A percentile compares a stretch with the other conserved stretches of the same genome.
Conservation (phyloP, 1,140 invertebrate species). For the Agraylea sexmaculata region DNA sequence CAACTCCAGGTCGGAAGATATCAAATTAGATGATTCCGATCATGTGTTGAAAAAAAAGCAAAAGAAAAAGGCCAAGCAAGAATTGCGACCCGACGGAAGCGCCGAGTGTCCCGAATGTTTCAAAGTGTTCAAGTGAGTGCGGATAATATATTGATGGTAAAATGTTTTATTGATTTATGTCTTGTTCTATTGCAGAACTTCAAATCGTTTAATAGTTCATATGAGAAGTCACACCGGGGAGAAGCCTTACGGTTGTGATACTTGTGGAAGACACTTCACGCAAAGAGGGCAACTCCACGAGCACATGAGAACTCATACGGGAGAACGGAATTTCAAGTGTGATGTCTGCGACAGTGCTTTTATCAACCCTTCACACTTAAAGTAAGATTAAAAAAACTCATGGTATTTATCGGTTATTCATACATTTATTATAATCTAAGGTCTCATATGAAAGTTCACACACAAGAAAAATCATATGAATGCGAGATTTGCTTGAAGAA, state of each 20-base stretch:
- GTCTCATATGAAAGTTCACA: conserved; percentile 24
- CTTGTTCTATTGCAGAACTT: too few relatives aligned
- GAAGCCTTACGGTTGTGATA: conserved; percentile 43
- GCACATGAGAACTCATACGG: conserved; percentile 28
- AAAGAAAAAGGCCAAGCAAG: too few relatives aligned
- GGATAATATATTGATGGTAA: too few relatives aligned
- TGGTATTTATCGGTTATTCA: too few relatives aligned
- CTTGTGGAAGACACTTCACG: conserved; percentile 23
- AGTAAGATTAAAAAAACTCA: too few relatives aligned
- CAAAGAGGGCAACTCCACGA: conserved; percentile 25
- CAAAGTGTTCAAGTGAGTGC: conserved; percentile 47
- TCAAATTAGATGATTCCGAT: too few relatives aligned
- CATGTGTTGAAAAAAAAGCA: too few relatives aligned
- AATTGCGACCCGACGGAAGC: too few relatives aligned
- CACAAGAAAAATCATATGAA: conserved; percentile 43
- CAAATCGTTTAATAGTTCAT: conserved; percentile 27
- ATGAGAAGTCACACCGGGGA: conserved; percentile 50
- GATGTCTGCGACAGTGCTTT: conserved; percentile 47
- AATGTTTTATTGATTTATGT: conserved; percentile 8
- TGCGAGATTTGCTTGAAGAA: conserved; percentile 41
- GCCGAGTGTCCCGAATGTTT: conserved; percentile 48
- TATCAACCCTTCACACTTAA: conserved; percentile 22
- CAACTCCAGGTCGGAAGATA: too few relatives aligned
- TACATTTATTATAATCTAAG: too few relatives aligned
- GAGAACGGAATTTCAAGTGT: conserved; percentile 39